These are phyloP conservation scores for Odontothrips loti DNA, from an alignment of 2,888 invertebrate genomes.

Conservation along the genomic window DNA sequence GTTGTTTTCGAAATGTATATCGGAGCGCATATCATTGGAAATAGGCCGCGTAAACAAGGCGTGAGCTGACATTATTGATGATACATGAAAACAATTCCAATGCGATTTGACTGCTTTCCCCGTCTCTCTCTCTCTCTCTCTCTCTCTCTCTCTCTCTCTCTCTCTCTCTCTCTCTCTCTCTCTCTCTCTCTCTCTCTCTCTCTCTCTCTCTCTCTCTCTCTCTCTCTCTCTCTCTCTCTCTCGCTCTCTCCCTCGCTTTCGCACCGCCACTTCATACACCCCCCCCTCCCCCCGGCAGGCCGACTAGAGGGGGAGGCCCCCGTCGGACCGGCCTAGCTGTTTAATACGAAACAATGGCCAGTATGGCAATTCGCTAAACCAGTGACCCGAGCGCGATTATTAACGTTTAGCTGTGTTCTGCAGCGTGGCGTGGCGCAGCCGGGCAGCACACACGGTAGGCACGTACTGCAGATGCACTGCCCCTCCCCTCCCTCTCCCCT, in stretches of 20 bases:
- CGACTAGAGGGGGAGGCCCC: not conserved
- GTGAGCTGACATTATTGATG: not conserved
- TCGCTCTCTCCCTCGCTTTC: not conserved
- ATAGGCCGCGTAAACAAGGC: not conserved
- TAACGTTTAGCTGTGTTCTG: slow-evolving; percentile 15
- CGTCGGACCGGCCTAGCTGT: not conserved
- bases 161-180: not conserved
- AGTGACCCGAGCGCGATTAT: slow-evolving; percentile 11
- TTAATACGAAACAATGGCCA: slow-evolving; percentile 11
- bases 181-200: not conserved
- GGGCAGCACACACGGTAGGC: no score
- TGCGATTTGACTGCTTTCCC: not conserved
- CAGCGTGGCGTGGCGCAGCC: not conserved
- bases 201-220: not conserved
- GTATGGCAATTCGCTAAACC: not conserved
- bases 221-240: not conserved
- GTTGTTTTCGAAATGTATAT: no score
- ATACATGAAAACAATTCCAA: no score
- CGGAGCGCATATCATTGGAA: no score
- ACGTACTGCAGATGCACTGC: no score
- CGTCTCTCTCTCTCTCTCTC: not conserved
- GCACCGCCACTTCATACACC: not conserved
- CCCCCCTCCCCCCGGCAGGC: not conserved
- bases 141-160: not conserved
- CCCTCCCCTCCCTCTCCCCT: no score